Evolutionary conservation across 2,113 vertebrate genomes (phyloP), one percentile per base, ranked within the genome.

Genomic region (Anolis carolinensis): DNA sequence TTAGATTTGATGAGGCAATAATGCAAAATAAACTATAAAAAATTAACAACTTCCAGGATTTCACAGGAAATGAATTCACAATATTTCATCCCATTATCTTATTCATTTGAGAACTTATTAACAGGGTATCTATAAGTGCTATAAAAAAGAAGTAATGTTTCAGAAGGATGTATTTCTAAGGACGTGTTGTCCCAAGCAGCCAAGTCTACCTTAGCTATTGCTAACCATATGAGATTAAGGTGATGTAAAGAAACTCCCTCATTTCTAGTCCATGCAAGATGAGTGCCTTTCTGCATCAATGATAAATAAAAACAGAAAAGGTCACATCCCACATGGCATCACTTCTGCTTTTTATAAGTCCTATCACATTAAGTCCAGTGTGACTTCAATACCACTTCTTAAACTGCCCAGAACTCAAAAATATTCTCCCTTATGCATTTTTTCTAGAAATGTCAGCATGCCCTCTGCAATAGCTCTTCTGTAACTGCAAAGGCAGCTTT

Each of bases 371-470:
- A n/a, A 23, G 20, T 13, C 14, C 52, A 14, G 3, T 21, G 76
- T 6, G 2, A 83, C 59, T 65, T 9, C 82, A 73, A 39, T 1
- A 88, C 62, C 14, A 87, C 62, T 20, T 81, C 76, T 74, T 78
- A 88, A 76, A 14, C 1, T 83, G 73, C 4, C 2, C 68, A 62
- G 48, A 34, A 65, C 73, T 39, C n/a, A 4, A 77, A 72, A 25
- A 30, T 23, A 67, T 34, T 52, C 59, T 52, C 70, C 75, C 65
- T 87, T 78, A 55, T 52, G 32, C 63, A 32, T 81, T 86, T 89
- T 23, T 68, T 68, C 34, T 59, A 52, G 9, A 62, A 79, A 87
- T 71, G 67, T 76, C 39, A 82, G 76, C 81, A 86, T 78, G 39
- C 68, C 65, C 10, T 83, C 50, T 84, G 39, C 73, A 0, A 23